Evolutionary conservation across 2,888 invertebrate genomes (phyloP).

Genomic region (Brachylomia viminalis): DNA sequence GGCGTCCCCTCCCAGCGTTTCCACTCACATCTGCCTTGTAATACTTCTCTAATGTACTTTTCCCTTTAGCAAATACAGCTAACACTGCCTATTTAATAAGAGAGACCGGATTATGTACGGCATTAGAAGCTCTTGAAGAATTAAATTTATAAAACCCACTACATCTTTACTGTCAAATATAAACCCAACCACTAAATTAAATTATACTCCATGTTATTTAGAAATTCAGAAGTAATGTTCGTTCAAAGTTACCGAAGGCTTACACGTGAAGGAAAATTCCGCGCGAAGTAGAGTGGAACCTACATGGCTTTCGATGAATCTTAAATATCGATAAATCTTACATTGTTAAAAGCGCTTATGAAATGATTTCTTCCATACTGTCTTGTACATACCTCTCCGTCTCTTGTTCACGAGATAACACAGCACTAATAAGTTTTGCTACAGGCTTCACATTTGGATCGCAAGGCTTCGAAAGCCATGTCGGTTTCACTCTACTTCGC

Average conservation of each 20-base stretch:
- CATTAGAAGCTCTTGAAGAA: background rate
- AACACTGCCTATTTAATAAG: background rate
- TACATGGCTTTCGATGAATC: conserved; percentile 10
- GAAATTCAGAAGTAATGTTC: conserved; percentile 13
- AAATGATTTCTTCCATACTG: background rate
- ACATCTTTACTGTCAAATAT: background rate
- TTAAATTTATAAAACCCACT: background rate
- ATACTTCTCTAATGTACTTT: background rate
- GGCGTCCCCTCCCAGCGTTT: too few relatives aligned
- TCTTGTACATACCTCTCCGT: background rate
- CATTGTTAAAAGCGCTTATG: too few relatives aligned
- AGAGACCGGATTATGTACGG: background rate
- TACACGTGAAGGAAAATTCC: conserved; percentile 35
- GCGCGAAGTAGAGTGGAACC: conserved; percentile 36
- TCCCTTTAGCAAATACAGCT: background rate
- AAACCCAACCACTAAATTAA: conserved; percentile 4
- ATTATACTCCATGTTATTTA: conserved; percentile 27
- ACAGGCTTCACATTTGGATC: conserved; percentile 7
- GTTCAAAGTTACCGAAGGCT: conserved; percentile 13
- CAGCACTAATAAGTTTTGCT: conserved; percentile 13
- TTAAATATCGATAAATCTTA: too few relatives aligned
- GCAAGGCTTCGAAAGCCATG: conserved; percentile 6
- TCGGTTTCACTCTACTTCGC: conserved; percentile 38
- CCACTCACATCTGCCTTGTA: too few relatives aligned
- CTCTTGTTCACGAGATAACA: conserved; percentile 3